These are phyloP conservation scores for Drosophila eugracilis DNA, from an alignment of 1,140 invertebrate species.

Conservation along the genomic window DNA sequence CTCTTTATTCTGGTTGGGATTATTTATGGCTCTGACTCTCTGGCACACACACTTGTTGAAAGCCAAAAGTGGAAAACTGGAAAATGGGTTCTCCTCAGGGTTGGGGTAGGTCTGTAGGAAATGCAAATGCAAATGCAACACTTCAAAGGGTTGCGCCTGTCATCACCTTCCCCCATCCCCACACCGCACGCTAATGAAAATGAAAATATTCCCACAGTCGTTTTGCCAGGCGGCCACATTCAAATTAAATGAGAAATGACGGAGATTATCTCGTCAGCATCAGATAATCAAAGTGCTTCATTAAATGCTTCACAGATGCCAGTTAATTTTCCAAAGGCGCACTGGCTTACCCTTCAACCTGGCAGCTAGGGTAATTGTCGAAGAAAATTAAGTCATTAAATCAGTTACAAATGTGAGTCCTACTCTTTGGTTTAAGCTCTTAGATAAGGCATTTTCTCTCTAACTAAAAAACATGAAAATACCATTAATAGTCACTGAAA, in stretches of 20 bases:
- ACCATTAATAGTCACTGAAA: too few species aligned
- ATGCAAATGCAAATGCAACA: conserved; percentile 7
- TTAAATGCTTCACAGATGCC: background rate
- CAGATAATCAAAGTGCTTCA: conserved; percentile 1
- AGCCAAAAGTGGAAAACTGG: background rate
- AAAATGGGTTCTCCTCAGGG: background rate
- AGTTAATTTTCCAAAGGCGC: background rate
- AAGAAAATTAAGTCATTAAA: too few species aligned
- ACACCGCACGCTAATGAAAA: conserved; percentile 2
- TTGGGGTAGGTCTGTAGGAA: too few species aligned
- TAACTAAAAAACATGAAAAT: too few species aligned
- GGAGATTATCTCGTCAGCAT: conserved; percentile 5
- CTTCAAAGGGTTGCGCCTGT: conserved; percentile 4
- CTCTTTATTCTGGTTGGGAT: conserved; percentile 7
- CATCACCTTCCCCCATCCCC: too few species aligned
- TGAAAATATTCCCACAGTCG: conserved; percentile 4
- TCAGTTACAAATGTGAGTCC: too few species aligned
- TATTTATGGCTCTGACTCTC: conserved; percentile 20
- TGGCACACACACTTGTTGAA: conserved; percentile 28
- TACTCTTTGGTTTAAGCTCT: too few species aligned
- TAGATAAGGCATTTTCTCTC: too few species aligned
- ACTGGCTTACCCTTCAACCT: background rate
- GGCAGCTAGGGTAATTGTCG: too few species aligned
- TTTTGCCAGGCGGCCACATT: background rate
- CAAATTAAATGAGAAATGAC: conserved; percentile 11